Base-by-base conservation (phyloP, 2,797 vertebrate species). In the Mergus octosetaceus region DNA sequence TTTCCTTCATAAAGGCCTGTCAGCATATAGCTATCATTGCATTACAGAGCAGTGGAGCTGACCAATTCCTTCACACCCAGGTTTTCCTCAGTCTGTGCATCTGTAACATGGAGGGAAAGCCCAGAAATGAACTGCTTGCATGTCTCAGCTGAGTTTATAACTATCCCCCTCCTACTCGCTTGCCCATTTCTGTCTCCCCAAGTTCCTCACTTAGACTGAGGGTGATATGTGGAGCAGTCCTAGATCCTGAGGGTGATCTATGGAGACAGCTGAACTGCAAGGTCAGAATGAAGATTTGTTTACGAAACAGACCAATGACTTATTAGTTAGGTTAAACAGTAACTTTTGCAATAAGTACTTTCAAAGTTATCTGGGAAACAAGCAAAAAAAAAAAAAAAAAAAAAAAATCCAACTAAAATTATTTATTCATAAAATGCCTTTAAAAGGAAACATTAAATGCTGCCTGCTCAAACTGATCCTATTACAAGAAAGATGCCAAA, bases 391-490 rank as follows among this genome's bases (percentile, higher is more conserved):
- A 73, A 89, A 73, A 89, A 83, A 49, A 47, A 47, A 47, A 73
- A 89, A 30, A 77, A 65, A 62, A 45, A 32, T 71, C 24, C 27
- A 80, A 14, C 15, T 71, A n/a, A 76, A 87, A 38, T 32, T 68
- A 18, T 83, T 95, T 93, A 83, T 45, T 96, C 43, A 41, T 57
- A 94, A 89, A 91, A 82, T n/a, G 6, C 53, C 27, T 82, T 85
- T 60, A 60, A 90, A 90, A 78, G 79, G 24, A 84, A 90, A 77
- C 32, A 74, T 87, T 70, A 84, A 87, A 7, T 36, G 16, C 13
- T 64, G 13, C 6, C 70, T 6, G 9, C 62, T 92, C 53, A 68
- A 54, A 77, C 17, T 11, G 3, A 64, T 93, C n/a, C 57, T 71
- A 3, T 79, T 77, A 49, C 0, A 0, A 53, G 45, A 77, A 81